Base-by-base conservation (phyloP, 2,113 vertebrate genomes). In the Eublepharis macularius region DNA sequence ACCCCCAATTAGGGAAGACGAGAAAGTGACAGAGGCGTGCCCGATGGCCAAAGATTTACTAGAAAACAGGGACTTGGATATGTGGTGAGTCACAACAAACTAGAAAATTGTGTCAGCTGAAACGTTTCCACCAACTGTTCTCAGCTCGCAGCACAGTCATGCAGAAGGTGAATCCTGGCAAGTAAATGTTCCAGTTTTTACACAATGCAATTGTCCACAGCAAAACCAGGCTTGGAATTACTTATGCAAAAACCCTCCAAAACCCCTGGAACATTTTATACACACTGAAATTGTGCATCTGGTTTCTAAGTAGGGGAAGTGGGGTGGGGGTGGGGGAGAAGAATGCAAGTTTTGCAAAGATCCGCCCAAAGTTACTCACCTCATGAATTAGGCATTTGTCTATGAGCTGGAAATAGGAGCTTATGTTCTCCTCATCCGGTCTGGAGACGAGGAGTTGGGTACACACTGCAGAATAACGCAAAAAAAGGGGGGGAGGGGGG, bases 311-410 rank as follows among this genome's bases (percentile, higher is more conserved):
- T 1, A n/a, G n/a, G n/a, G n/a, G n/a, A n/a, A n/a, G n/a, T n/a
- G n/a, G n/a, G n/a, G 54, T 41, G 6, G 65, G 21, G 26, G 26
- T 34, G 32, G 72, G 54, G 6, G 65, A 21, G 26, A 26, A 76
- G 57, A 93, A 91, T 84, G 91, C 84, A 88, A 86, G 60, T 80
- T 91, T 94, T 75, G 91, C 89, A 91, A 88, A 92, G 81, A 83
- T 80, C 89, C 82, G 7, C n/a, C 45, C 17, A 43, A 49, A 12
- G 63, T 63, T 24, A 95, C 93, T 95, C 94, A 99, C 99, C 98
- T 99, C 98, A 10, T 99, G 99, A 93, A 98, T 97, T 79, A 99
- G 97, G 95, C 98, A 99, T 95, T 99, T 99, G 97, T 99, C 98
- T 87, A 99, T 98, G 92, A 99, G 98, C 93, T 99, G 98, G 91